A percentile compares a stretch with the other conserved stretches of the same genome.
These are phyloP conservation scores for Forficula auricularia DNA, from an alignment of 1,140 invertebrate genomes.

Conservation along the genomic window DNA sequence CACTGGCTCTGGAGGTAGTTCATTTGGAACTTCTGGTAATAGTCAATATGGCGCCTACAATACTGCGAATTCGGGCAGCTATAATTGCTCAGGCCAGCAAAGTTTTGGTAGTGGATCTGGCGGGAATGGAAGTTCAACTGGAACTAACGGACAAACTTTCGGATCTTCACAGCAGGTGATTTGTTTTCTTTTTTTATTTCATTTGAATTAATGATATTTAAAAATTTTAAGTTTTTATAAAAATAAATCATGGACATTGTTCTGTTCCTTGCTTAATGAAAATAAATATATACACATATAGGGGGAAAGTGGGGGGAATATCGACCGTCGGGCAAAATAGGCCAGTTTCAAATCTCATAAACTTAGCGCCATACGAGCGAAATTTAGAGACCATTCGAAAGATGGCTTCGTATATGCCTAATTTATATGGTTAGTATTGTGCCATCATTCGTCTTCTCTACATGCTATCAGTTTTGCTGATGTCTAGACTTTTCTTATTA, in stretches of 20 bases:
- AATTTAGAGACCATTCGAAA: too few relatives aligned
- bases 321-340: not conserved
- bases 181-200: not conserved
- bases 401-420: too few relatives aligned
- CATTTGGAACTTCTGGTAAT: slow-evolving; percentile 20
- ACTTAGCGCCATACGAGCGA: too few relatives aligned
- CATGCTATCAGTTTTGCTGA: too few relatives aligned
- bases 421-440: too few relatives aligned
- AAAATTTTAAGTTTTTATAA: not conserved
- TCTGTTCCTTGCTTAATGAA: not conserved
- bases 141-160: slow-evolving; percentile 38
- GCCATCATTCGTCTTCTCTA: too few relatives aligned
- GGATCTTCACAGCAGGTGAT: slow-evolving; percentile 39
- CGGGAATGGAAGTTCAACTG: slow-evolving; percentile 20
- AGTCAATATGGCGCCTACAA: slow-evolving; percentile 24
- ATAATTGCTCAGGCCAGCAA: slow-evolving; percentile 31
- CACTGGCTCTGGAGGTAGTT: slow-evolving; percentile 20
- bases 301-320: not conserved
- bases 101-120: not conserved
- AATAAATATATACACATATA: not conserved
- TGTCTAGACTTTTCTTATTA: too few relatives aligned
- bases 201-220: not conserved
- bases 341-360: not conserved
- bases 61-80: slow-evolving; percentile 37
- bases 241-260: not conserved